phyloP scores from a whole-genome alignment of 2,113 vertebrate species.

The Holacanthus passer region DNA sequence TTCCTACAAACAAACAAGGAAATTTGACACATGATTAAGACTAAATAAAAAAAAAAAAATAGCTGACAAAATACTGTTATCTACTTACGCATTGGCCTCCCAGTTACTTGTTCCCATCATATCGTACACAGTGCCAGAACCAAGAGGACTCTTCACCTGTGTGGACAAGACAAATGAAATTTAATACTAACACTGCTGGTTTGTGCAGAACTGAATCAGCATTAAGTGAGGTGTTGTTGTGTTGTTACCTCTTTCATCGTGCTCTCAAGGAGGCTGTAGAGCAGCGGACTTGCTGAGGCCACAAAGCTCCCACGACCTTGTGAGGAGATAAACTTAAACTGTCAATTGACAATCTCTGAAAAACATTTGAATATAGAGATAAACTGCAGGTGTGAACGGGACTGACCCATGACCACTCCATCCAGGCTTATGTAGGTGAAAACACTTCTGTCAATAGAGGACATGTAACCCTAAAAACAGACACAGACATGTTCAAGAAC shows the following conservation, averaged over 20 bases:
- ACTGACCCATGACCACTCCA: constrained; percentile 89
- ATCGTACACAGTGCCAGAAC: constrained; percentile 39
- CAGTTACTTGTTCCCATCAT: constrained; percentile 71
- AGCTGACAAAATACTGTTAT: not conserved
- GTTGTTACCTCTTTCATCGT: constrained; percentile 84
- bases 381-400: not conserved
- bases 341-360: not conserved
- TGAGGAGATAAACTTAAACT: not conserved
- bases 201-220: accelerated
- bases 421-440: constrained; percentile 93
- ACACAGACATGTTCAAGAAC: not conserved
- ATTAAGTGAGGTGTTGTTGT: not conserved
- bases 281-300: constrained; percentile 90
- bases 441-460: constrained; percentile 86
- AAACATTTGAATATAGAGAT: not conserved
- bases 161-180: constrained; percentile 33
- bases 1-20: too few relatives aligned
- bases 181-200: not conserved
- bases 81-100: constrained; percentile 85
- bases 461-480: constrained; percentile 85
- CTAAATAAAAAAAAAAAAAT: too few relatives aligned
- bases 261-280: constrained; percentile 85
- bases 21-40: too few relatives aligned
- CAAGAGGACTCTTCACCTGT: constrained; percentile 84
- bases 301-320: constrained; percentile 82